Evolutionary conservation across 2,113 vertebrate genomes (phyloP), one percentile per base, ranked within the genome.

Genomic region (Falco punctatus): DNA sequence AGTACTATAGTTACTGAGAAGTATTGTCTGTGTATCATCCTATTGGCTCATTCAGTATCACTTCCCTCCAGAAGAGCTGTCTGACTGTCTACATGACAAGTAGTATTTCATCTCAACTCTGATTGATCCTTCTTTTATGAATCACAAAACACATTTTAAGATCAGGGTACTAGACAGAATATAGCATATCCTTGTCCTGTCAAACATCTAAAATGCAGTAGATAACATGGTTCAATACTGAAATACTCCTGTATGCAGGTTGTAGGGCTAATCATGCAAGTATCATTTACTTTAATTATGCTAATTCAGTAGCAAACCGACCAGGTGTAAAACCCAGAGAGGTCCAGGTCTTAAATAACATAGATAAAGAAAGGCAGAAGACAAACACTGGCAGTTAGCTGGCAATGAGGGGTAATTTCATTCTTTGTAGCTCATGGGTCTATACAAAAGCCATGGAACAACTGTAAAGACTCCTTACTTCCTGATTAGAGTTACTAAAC

Each of bases 31-130:
- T 26, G 7, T 54, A 44, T 85, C 35, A 72, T 54, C 30, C n/a
- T 2, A 0, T 11, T 73, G 42, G 42, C 17, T 11, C 0, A 0
- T 46, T 77, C 42, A 82, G 27, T 61, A 80, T 20, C 32, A 23
- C 2, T 5, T 9, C 3, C 4, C 9, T 21, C 30, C 13, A 51
- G 46, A 69, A 65, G 74, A 77, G 11, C 1, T 73, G 11, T 62
- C 46, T 32, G 20, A 42, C 30, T 66, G 8, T 82, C 81, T 69
- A 64, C 18, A 30, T 38, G 49, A 57, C 82, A 86, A 23, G 26
- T 2, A 30, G 15, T 33, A 23, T 73, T 95, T 93, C 79, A 77
- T 8, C 10, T 61, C 27, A 46, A 13, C 33, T 92, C 57, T 61
- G 24, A 65, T 15, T 80, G 58, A 80, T 61, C 44, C 26, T 81